phyloP scores from a whole-genome alignment of 2,888 invertebrate genomes.

The Amphipoea lucens region DNA sequence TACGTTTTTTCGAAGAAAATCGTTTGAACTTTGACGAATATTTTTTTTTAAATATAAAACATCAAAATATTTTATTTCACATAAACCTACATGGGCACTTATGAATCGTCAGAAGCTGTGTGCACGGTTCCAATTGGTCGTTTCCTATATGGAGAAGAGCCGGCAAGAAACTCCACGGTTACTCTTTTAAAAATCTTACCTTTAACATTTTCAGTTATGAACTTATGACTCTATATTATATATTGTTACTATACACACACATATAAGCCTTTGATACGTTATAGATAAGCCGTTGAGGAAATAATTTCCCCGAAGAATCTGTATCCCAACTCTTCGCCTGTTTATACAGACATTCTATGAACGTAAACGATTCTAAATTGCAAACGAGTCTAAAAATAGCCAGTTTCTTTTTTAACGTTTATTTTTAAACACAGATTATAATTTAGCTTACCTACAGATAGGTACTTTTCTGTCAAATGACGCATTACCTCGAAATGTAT shows the following conservation, averaged over 20 bases:
- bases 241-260: neutral
- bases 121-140: too few relatives aligned
- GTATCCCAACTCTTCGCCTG: neutral
- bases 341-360: neutral
- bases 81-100: neutral
- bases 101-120: too few relatives aligned
- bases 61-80: too few relatives aligned
- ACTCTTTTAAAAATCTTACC: too few relatives aligned
- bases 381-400: neutral
- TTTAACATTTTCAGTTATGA: constrained; percentile 2
- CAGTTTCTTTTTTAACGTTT: neutral
- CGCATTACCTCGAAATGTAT: neutral
- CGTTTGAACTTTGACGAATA: constrained; percentile 26
- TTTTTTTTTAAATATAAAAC: neutral
- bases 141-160: too few relatives aligned
- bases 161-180: too few relatives aligned
- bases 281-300: neutral
- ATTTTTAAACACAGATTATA: neutral
- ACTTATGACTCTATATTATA: neutral
- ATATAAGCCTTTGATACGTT: neutral
- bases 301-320: neutral
- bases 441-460: neutral
- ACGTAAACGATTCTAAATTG: neutral
- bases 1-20: constrained; percentile 17
- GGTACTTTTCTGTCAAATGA: constrained; percentile 2